Evolutionary conservation across 2,797 vertebrate genomes (phyloP).

Genomic region (Notamacropus eugenii): DNA sequence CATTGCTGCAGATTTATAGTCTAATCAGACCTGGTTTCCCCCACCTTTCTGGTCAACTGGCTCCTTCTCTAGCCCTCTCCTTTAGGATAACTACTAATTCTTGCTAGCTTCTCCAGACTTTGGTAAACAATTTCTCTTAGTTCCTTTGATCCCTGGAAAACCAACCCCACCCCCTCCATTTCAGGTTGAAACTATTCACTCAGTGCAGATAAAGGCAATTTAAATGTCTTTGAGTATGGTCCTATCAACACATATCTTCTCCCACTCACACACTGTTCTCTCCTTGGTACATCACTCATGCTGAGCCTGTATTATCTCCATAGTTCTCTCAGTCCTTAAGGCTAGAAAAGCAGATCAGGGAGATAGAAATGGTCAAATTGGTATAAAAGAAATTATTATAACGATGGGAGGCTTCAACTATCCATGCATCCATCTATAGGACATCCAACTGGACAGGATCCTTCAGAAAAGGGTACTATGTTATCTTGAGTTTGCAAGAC

Average conservation of each 20-base stretch:
- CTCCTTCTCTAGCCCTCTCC: neutral
- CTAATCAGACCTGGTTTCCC: slow-evolving; percentile 10
- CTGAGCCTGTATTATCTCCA: neutral
- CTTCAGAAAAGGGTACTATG: neutral
- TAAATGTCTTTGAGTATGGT: neutral
- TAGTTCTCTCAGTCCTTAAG: neutral
- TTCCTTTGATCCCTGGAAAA: slow-evolving; percentile 2
- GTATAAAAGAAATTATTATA: neutral
- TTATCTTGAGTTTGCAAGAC: neutral
- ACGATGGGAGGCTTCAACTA: neutral
- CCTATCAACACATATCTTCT: neutral
- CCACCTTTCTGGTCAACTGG: neutral
- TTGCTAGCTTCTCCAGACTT: neutral
- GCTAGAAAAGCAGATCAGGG: neutral
- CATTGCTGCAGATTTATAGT: slow-evolving; percentile 23
- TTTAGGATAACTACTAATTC: neutral
- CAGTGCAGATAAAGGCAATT: slow-evolving; percentile 1
- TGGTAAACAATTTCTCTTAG: neutral
- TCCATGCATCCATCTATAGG: neutral
- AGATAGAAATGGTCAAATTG: neutral
- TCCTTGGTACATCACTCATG: neutral
- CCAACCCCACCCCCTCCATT: neutral
- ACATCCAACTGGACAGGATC: neutral
- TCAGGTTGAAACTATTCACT: neutral
- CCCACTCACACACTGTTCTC: neutral